These are phyloP conservation scores for Leptocoma aspasia DNA, from an alignment of 2,113 vertebrate genomes.

Conservation along the genomic window DNA sequence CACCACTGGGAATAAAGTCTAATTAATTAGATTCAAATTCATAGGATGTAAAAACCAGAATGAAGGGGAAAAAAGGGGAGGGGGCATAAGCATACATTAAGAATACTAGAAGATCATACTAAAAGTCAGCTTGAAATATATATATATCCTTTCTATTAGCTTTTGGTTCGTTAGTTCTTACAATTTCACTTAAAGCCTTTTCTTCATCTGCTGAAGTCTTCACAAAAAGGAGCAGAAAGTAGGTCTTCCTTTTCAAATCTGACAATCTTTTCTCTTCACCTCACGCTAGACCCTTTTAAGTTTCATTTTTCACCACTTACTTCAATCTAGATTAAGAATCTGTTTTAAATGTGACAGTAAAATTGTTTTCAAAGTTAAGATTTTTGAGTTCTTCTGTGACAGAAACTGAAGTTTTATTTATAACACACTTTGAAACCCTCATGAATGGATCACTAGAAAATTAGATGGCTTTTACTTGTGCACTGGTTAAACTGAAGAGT, in stretches of 20 bases:
- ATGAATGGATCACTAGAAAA: not conserved
- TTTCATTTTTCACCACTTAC: not conserved
- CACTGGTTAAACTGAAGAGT: not conserved
- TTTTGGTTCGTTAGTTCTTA: not conserved
- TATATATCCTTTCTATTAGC: not conserved
- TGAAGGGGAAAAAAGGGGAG: rapidly evolving
- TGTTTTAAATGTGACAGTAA: not conserved
- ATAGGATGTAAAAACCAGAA: not conserved
- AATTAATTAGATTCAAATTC: not conserved
- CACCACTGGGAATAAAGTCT: not conserved
- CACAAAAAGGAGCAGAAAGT: not conserved
- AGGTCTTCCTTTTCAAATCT: not conserved
- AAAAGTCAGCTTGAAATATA: not conserved
- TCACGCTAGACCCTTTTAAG: not conserved
- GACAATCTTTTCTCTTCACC: not conserved
- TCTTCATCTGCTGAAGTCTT: not conserved
- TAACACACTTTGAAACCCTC: not conserved
- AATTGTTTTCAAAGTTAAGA: not conserved
- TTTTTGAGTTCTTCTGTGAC: not conserved
- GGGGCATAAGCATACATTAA: not conserved
- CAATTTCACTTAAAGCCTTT: not conserved
- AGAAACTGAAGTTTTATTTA: not conserved
- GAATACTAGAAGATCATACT: not conserved
- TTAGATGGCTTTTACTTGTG: not conserved
- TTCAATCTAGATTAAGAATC: not conserved